phyloP scores from a whole-genome alignment of 2,888 invertebrate genomes.

The Erynnis tages region DNA sequence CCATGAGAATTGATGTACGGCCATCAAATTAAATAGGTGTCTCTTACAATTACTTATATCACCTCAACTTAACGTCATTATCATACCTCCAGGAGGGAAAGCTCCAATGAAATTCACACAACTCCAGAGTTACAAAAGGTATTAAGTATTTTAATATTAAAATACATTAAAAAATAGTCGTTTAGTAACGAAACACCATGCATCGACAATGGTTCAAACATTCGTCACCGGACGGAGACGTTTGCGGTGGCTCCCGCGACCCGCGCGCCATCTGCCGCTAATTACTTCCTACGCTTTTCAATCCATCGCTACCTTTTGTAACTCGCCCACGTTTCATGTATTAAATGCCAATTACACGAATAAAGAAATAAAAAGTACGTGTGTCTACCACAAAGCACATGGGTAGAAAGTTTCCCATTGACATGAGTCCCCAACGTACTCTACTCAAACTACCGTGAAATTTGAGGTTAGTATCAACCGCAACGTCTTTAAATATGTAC shows the following conservation, averaged over 20 bases:
- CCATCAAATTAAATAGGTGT: too few relatives aligned
- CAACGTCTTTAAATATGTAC: slow-evolving; percentile 2
- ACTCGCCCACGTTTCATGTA: slow-evolving; percentile 54
- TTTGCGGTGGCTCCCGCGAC: slow-evolving; percentile 42
- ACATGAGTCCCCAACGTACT: too few relatives aligned
- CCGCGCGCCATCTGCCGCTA: slow-evolving; percentile 69
- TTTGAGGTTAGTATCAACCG: slow-evolving; percentile 37
- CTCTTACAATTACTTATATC: too few relatives aligned
- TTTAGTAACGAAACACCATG: too few relatives aligned
- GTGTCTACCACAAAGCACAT: slow-evolving; percentile 44
- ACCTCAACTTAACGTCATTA: too few relatives aligned
- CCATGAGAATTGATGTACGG: too few relatives aligned
- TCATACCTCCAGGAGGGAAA: too few relatives aligned
- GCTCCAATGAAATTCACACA: too few relatives aligned
- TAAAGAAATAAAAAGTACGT: slow-evolving; percentile 71
- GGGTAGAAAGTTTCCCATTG: slow-evolving; percentile 60
- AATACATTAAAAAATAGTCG: too few relatives aligned
- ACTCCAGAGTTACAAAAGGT: too few relatives aligned
- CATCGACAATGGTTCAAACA: slow-evolving; percentile 28
- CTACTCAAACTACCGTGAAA: slow-evolving; percentile 64
- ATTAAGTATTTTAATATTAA: too few relatives aligned
- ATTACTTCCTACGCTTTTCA: slow-evolving; percentile 74
- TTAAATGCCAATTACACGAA: slow-evolving; percentile 62
- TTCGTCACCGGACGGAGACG: slow-evolving; percentile 36
- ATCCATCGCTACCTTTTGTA: slow-evolving; percentile 58